Evolutionary conservation across 2,888 invertebrate genomes (phyloP), one percentile per base, ranked within the genome.

Genomic region (Mythimna ferrago): DNA sequence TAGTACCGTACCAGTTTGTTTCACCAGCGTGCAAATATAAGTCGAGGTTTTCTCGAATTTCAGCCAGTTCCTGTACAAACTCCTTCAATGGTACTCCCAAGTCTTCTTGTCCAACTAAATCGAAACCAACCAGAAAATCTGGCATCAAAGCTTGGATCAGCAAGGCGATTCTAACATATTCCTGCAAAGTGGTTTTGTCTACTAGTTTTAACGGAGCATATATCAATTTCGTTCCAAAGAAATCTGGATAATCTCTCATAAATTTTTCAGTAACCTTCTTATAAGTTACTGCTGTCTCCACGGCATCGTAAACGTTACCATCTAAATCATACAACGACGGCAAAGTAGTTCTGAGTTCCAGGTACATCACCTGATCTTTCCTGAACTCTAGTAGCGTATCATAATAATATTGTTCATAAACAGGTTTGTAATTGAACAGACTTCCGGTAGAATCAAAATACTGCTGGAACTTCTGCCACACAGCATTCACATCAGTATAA

Each of bases 11-110:
- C 98, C 98, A 98, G 87, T 98, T 97, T 0, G 98, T 98, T 93
- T 98, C 98, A 1, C 98, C 98, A 0, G 98, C 98, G 88, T 98
- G 98, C 80, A 98, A 98, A 87, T 97, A 98, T 85, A 97, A 97
- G 68, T 97, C 96, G 7, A 98, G 91, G 6, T 96, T 91, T 0
- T 96, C 90, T 0, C 96, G 92, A 21, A 96, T 90, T 58, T 93
- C 87, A 11, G 96, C 87, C 7, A 98, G 87, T 79, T 97, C 93
- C 0, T 97, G 92, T 0, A 97, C 89, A 84, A 97, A 98, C 1
- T 97, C 94, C 54, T 95, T 92, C 0, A 97, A 92, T 0, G 98
- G 97, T 35, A 93, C 89, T 0, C 98, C 98, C 71, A 96, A 92
- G 87, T 98, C 98, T 92, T 98, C 98, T 88, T 98, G 98, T 0